These are phyloP conservation scores for Taurulus bubalis DNA, from an alignment of 2,113 vertebrate genomes.

Conservation along the genomic window DNA sequence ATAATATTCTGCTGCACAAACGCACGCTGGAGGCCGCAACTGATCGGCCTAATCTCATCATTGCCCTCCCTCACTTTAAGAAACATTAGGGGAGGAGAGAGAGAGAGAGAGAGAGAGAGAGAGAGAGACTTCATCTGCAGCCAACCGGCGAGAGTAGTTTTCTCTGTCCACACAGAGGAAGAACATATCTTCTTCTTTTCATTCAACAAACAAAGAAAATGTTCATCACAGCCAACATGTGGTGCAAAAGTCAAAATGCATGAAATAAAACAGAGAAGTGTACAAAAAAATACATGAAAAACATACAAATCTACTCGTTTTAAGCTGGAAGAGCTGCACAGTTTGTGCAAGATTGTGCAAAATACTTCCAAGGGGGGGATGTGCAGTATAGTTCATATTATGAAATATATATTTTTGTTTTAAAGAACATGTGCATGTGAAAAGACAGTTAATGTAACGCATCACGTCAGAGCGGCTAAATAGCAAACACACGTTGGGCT, in stretches of 20 bases:
- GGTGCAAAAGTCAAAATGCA: neutral
- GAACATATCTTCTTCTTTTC: no score
- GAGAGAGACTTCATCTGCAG: neutral
- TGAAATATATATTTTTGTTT: no score
- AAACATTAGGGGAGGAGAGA: neutral
- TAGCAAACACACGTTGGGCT: no score
- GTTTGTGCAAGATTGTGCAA: neutral
- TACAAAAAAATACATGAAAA: neutral
- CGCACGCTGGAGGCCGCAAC: constrained; percentile 28
- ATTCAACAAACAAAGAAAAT: no score
- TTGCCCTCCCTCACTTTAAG: constrained; percentile 14
- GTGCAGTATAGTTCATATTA: neutral
- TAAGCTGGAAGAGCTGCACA: neutral
- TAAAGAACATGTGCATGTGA: no score
- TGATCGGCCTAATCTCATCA: constrained; percentile 48
- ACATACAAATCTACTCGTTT: neutral
- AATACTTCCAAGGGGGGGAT: neutral
- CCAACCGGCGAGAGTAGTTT: neutral
- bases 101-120: neutral
- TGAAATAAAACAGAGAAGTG: neutral
- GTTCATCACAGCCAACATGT: neutral
- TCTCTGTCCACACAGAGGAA: neutral
- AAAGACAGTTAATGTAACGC: no score
- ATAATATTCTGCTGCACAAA: constrained; percentile 32
- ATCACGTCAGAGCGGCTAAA: no score